Base-by-base conservation (phyloP, 2,888 invertebrate genomes). In the Yponomeuta plumbellus region DNA sequence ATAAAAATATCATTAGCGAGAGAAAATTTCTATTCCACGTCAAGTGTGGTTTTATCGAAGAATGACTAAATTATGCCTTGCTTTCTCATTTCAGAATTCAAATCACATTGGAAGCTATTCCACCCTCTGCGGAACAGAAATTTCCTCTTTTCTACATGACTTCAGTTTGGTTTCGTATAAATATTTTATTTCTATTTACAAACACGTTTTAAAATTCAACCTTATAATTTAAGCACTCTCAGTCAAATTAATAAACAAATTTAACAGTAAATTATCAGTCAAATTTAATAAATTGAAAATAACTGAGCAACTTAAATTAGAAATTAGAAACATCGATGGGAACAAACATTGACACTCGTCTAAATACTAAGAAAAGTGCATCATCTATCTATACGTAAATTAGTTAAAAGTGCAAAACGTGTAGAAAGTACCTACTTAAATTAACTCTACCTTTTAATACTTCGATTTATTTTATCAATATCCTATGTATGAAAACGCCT, bases 11-110 rank as follows among this genome's bases (percentile, higher is more conserved):
- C 85, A 89, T 86, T 76, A 71, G 77, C 72, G 75, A 81, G 89
- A 88, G 90, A 92, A 91, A 92, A 91, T 90, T 91, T 91, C 91
- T 86, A 91, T 92, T 89, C 90, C 87, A 86, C 86, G 2, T 70
- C 69, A 66, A 68, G 58, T 34, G n/a, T 34, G 17, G 21, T 44
- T 68, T 73, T 71, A 71, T 66, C 68, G 69, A 52, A 22, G 26
- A 73, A 71, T 70, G 66, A 74, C 66, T 52, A n/a, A n/a, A 17
- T 76, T 79, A 85, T 85, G 84, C 72, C 88, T 89, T 90, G 91
- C 91, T 91, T 90, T 87, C 91, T 83, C 81, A 86, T 75, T 69
- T 59, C 40, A 69, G 72, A 73, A 66, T 71, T 74, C 71, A 68
- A 70, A 72, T 72, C 71, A 71, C 74, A 73, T 64, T 70, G 75